A percentile compares a stretch with the other conserved stretches of the same genome.
Conservation (phyloP, 2,797 vertebrate genomes). For the Gambelia wislizenii region DNA sequence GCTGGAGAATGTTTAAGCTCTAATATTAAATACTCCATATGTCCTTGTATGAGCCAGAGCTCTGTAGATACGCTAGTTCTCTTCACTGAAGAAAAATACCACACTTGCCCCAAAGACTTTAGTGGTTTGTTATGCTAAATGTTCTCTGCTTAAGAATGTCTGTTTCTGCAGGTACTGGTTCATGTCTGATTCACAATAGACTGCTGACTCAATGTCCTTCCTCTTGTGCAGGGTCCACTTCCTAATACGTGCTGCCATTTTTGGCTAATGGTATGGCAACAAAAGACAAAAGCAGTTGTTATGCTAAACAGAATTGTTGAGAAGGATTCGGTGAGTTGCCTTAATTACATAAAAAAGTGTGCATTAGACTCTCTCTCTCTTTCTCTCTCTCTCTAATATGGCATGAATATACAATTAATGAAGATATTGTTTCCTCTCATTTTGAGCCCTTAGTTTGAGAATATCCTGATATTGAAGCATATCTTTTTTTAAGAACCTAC, state of each 20-base stretch:
- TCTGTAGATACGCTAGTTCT: background rate
- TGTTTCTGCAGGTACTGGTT: background rate
- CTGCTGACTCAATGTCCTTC: background rate
- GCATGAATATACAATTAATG: background rate
- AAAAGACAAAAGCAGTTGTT: conserved; percentile 94
- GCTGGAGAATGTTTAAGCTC: background rate
- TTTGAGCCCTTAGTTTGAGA: conserved; percentile 3
- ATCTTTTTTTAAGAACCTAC: conserved; percentile 30
- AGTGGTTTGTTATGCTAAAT: background rate
- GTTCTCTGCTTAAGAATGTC: background rate
- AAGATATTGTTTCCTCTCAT: background rate
- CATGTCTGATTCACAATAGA: background rate
- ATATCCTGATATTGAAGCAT: background rate
- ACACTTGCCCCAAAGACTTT: background rate
- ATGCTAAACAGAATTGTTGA: conserved; percentile 98
- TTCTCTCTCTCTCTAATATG: too few relatives aligned
- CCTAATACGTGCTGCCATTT: conserved; percentile 98
- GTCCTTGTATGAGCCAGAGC: background rate
- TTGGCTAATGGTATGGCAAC: conserved; percentile 99
- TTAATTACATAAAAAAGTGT: conserved; percentile 11
- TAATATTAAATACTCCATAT: background rate
- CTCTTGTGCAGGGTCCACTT: conserved; percentile 88
- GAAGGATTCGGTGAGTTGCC: conserved; percentile 93
- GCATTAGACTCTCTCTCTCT: conserved; percentile 2
- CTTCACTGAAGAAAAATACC: background rate